These are phyloP conservation scores for Melolontha melolontha DNA, from an alignment of 2,888 invertebrate species.

Conservation along the genomic window DNA sequence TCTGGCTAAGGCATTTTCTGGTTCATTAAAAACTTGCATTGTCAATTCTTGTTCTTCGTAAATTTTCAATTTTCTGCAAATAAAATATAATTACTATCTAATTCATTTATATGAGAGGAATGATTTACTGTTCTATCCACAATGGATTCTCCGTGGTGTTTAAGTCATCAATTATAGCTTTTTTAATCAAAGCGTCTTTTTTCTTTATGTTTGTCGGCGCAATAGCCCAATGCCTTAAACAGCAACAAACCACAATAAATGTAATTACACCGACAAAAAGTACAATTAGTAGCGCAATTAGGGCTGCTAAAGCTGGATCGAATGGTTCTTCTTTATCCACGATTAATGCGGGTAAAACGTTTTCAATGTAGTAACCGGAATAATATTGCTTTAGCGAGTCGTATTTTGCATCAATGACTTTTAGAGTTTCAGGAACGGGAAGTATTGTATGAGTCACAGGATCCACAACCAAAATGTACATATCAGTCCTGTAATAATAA, in stretches of 20 bases:
- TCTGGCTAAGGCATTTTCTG: constrained; percentile 68
- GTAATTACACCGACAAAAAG: constrained; percentile 88
- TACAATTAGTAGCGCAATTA: constrained; percentile 87
- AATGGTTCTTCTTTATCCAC: constrained; percentile 80
- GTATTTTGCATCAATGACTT: constrained; percentile 86
- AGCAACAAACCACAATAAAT: constrained; percentile 88
- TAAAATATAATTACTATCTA: not conserved
- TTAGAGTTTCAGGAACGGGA: constrained; percentile 82
- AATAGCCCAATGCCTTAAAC: constrained; percentile 88
- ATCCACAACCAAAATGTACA: constrained; percentile 87
- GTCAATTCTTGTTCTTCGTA: constrained; percentile 94
- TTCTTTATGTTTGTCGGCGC: constrained; percentile 84
- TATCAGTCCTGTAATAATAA: constrained; percentile 77
- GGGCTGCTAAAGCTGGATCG: constrained; percentile 86
- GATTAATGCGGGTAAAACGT: constrained; percentile 78
- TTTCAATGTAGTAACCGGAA: constrained; percentile 79
- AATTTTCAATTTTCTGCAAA: constrained; percentile 80
- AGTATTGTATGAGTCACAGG: constrained; percentile 78
- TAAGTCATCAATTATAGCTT: constrained; percentile 85
- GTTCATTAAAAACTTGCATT: constrained; percentile 91
- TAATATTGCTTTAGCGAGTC: constrained; percentile 85
- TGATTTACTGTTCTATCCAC: constrained; percentile 88
- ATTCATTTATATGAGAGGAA: not conserved
- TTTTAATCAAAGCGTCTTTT: constrained; percentile 85
- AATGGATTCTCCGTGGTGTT: constrained; percentile 93